These are phyloP conservation scores for Drosophila cognata DNA, from an alignment of 2,888 invertebrate genomes.

Conservation along the genomic window DNA sequence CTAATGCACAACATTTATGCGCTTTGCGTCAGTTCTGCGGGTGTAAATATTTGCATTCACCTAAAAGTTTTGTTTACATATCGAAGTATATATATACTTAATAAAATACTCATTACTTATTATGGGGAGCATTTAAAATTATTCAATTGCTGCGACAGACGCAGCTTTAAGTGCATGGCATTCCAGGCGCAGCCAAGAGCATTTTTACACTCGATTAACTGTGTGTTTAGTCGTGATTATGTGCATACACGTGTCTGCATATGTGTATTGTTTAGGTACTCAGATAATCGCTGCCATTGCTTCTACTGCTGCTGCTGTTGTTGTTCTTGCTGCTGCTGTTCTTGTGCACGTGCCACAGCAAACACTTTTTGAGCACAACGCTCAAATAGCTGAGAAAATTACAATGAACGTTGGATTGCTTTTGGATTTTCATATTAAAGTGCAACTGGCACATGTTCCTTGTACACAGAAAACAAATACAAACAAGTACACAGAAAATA, in stretches of 20 bases:
- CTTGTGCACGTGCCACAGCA: conserved; percentile 50
- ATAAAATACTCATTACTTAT: conserved; percentile 31
- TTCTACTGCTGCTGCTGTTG: conserved; percentile 2
- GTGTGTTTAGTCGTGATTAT: conserved; percentile 55
- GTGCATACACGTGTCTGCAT: conserved; percentile 46
- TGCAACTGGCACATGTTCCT: conserved; percentile 25
- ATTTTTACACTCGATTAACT: conserved; percentile 80
- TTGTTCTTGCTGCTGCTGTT: conserved; percentile 15
- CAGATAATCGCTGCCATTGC: conserved; percentile 36
- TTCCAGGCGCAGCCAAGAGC: conserved; percentile 52
- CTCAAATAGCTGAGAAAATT: conserved; percentile 63
- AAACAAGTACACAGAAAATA: neutral
- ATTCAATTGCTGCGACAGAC: conserved; percentile 13
- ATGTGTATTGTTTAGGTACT: conserved; percentile 50
- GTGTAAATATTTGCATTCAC: conserved; percentile 44
- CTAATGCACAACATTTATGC: conserved; percentile 69
- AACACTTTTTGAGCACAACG: conserved; percentile 42
- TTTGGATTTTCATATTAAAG: conserved; percentile 68
- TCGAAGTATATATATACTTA: neutral
- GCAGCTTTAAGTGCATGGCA: conserved; percentile 33
- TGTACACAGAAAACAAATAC: neutral
- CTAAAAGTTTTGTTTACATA: neutral
- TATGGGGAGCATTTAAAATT: conserved; percentile 20
- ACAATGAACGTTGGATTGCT: conserved; percentile 59
- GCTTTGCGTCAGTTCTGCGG: conserved; percentile 43